A percentile compares a stretch with the other conserved stretches of the same genome.
These are phyloP conservation scores for Carapus acus DNA, from an alignment of 2,797 vertebrate genomes.

Conservation along the genomic window DNA sequence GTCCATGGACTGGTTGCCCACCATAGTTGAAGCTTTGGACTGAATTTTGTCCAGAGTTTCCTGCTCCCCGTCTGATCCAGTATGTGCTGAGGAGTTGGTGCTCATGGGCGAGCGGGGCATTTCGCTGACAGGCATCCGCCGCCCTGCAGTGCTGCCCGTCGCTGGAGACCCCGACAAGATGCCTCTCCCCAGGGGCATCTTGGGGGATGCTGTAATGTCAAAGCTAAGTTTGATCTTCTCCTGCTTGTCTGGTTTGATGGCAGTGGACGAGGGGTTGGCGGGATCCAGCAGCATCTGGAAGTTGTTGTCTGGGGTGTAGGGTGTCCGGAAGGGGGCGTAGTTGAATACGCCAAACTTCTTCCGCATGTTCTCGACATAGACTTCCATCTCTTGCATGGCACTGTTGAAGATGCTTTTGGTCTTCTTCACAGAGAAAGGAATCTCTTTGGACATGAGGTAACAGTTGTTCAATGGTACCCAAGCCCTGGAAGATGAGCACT, in stretches of 20 bases:
- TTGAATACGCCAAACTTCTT: conserved; percentile 96
- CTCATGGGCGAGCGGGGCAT: conserved; percentile 94
- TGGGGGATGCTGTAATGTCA: conserved; percentile 92
- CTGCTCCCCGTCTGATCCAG: conserved; percentile 91
- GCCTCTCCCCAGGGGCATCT: conserved; percentile 85
- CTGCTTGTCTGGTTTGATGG: conserved; percentile 86
- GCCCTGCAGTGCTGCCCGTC: conserved; percentile 50
- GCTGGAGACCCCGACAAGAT: conserved; percentile 60
- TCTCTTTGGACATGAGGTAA: conserved; percentile 99
- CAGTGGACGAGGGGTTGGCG: conserved; percentile 83
- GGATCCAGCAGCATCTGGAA: conserved; percentile 97
- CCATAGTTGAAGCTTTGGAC: conserved; percentile 75
- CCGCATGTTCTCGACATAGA: conserved; percentile 96
- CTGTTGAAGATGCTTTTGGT: conserved; percentile 99
- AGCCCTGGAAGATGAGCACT: conserved; percentile 73
- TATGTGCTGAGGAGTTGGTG: conserved; percentile 92
- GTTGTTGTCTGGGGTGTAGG: conserved; percentile 94
- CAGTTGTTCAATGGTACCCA: conserved; percentile 99
- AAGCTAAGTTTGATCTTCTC: conserved; percentile 98
- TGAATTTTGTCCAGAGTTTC: conserved; percentile 79
- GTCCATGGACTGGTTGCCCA: conserved; percentile 87
- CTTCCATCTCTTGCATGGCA: conserved; percentile 99
- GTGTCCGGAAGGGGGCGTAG: conserved; percentile 94
- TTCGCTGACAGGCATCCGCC: conserved; percentile 80
- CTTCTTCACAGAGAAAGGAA: conserved; percentile 99